Conservation (phyloP, 2,888 invertebrate species). For the Aspidiotus rigidus region DNA sequence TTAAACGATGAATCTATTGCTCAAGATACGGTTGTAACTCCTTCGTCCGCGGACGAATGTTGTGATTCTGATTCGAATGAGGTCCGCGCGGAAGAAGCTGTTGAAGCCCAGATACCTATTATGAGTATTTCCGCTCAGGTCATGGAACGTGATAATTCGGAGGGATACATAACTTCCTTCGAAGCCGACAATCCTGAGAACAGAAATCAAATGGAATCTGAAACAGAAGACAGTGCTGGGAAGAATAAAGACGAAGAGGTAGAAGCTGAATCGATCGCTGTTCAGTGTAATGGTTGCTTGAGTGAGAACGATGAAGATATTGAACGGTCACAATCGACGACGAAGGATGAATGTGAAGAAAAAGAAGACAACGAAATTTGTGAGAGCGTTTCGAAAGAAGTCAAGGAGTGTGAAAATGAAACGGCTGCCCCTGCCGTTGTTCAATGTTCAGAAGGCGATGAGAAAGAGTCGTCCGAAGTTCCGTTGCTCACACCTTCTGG, state of each 20-base stretch:
- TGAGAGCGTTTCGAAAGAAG: too few species aligned
- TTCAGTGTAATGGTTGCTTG: conserved; percentile 3
- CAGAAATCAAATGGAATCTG: neutral
- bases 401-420: too few species aligned
- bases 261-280: neutral
- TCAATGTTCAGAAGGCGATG: too few species aligned
- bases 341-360: too few species aligned
- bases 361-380: too few species aligned
- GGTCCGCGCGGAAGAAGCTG: neutral
- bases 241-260: neutral
- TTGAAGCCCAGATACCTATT: too few species aligned
- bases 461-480: too few species aligned
- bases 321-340: neutral
- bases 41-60: neutral
- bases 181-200: conserved; percentile 44
- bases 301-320: conserved; percentile 15
- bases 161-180: conserved; percentile 59
- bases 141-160: conserved; percentile 56
- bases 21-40: conserved; percentile 7
- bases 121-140: neutral
- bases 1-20: neutral
- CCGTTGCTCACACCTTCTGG: too few species aligned
- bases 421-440: too few species aligned
- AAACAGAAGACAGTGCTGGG: conserved; percentile 8
- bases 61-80: neutral